These are phyloP conservation scores for Myopa tessellatipennis DNA, from an alignment of 2,888 invertebrate species.

Conservation along the genomic window DNA sequence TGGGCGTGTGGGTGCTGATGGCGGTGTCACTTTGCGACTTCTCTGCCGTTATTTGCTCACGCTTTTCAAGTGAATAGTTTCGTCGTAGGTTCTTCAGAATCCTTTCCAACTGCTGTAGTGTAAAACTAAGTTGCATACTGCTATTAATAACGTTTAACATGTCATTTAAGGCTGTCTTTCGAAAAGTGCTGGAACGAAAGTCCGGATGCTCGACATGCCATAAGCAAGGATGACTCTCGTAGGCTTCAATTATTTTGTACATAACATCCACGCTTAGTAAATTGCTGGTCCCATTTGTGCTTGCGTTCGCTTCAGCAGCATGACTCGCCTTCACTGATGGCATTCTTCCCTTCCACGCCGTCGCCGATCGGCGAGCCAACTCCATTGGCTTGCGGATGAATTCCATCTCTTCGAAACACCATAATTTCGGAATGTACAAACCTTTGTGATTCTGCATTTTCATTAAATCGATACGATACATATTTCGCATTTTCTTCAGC, in stretches of 20 bases:
- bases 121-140: slow-evolving; percentile 38
- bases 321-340: background rate
- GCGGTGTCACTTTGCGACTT: slow-evolving; percentile 4
- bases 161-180: slow-evolving; percentile 55
- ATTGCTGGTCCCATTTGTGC: background rate
- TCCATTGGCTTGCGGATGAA: slow-evolving; percentile 57
- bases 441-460: slow-evolving; percentile 59
- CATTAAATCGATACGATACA: slow-evolving; percentile 59
- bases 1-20: slow-evolving; percentile 16
- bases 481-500: slow-evolving; percentile 58
- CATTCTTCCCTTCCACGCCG: background rate
- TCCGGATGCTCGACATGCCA: slow-evolving; percentile 64
- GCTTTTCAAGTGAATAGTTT: slow-evolving; percentile 56
- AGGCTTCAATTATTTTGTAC: slow-evolving; percentile 59
- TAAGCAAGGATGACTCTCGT: slow-evolving; percentile 55
- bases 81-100: slow-evolving; percentile 47
- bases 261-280: slow-evolving; percentile 54
- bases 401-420: slow-evolving; percentile 62
- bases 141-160: slow-evolving; percentile 57
- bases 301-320: background rate
- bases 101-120: slow-evolving; percentile 57
- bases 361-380: slow-evolving; percentile 37
- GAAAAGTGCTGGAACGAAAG: slow-evolving; percentile 59
- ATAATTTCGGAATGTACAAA: slow-evolving; percentile 58
- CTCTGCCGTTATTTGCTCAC: slow-evolving; percentile 48